phyloP scores from a whole-genome alignment of 2,888 invertebrate species.

The Patella caerulea region DNA sequence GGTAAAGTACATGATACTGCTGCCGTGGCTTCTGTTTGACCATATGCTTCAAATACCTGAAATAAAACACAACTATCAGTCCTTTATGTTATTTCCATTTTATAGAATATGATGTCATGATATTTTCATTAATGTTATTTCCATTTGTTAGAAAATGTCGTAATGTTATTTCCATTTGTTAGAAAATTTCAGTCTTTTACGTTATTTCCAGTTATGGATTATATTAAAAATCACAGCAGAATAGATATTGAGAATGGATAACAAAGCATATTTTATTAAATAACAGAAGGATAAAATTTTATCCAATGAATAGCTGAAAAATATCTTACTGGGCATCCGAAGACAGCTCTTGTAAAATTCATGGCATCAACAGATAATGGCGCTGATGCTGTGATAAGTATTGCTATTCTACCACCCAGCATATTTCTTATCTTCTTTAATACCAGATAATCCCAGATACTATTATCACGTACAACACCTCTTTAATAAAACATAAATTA shows the following conservation, averaged over 20 bases:
- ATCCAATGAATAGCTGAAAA: not conserved
- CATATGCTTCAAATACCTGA: constrained; percentile 52
- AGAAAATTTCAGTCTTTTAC: no score
- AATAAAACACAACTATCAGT: no score
- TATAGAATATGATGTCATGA: no score
- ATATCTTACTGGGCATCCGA: constrained; percentile 70
- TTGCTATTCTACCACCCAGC: constrained; percentile 90
- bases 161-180: no score
- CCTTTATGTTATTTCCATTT: no score
- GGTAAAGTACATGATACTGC: constrained; percentile 33
- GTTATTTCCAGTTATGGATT: no score
- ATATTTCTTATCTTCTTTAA: constrained; percentile 93
- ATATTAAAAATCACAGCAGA: no score
- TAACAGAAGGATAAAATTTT: no score
- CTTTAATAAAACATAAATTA: constrained; percentile 71
- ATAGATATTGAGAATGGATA: no score
- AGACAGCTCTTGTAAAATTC: constrained; percentile 91
- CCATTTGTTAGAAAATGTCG: no score
- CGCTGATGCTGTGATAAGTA: constrained; percentile 94
- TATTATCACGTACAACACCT: constrained; percentile 87
- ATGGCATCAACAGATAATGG: constrained; percentile 93
- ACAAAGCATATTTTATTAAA: no score
- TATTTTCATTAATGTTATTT: no score
- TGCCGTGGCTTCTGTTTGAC: constrained; percentile 68
- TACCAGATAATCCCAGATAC: constrained; percentile 92